These are phyloP conservation scores for Tolmerus cingulatus DNA, from an alignment of 2,888 invertebrate species.

Conservation along the genomic window DNA sequence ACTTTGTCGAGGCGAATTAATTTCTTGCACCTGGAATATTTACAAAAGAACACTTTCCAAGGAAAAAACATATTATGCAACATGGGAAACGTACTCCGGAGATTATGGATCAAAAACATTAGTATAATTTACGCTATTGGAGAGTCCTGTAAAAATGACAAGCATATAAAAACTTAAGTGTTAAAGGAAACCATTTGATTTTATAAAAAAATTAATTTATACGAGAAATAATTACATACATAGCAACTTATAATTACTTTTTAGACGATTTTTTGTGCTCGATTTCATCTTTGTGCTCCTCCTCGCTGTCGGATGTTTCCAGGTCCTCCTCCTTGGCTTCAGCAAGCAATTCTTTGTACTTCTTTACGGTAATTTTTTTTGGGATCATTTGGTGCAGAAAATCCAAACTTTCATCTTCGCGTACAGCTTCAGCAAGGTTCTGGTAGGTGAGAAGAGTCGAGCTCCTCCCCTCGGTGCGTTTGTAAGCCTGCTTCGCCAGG, in stretches of 20 bases:
- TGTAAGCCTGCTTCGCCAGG: constrained; percentile 56
- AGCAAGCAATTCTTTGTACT: constrained; percentile 57
- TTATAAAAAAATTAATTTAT: neutral
- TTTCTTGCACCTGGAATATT: too few species aligned
- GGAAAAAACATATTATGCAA: too few species aligned
- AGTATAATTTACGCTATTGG: too few species aligned
- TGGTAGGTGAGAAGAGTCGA: constrained; percentile 56
- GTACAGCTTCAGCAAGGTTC: constrained; percentile 56
- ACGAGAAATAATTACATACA: neutral
- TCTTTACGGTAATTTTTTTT: constrained; percentile 59
- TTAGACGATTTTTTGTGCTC: neutral
- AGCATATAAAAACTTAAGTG: neutral
- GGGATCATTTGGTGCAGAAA: constrained; percentile 60
- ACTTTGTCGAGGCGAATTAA: too few species aligned
- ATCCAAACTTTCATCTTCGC: constrained; percentile 56
- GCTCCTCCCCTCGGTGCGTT: constrained; percentile 51
- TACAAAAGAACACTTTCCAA: too few species aligned
- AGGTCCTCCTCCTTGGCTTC: constrained; percentile 49
- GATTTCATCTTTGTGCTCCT: neutral
- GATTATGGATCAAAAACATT: too few species aligned
- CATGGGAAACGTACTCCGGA: too few species aligned
- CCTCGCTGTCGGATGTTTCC: constrained; percentile 42
- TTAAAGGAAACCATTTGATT: neutral
- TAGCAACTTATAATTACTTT: neutral
- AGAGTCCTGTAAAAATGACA: too few species aligned